Base-by-base conservation (phyloP, 2,113 vertebrate species). In the Xenus cinereus region DNA sequence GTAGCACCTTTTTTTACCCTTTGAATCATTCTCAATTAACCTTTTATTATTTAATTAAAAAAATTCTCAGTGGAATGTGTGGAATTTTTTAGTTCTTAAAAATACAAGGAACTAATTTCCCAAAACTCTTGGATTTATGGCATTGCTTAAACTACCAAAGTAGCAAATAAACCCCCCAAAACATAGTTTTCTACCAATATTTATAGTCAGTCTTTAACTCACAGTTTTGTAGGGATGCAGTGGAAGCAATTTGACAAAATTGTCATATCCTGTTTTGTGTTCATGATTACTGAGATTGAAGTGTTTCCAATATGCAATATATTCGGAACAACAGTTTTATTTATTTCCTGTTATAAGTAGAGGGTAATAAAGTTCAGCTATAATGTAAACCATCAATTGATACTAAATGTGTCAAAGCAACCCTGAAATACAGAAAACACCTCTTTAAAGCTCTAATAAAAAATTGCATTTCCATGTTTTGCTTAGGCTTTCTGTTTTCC, bases 381-480 rank as follows among this genome's bases (percentile, higher is more conserved):
- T 51, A n/a, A 37, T 12, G 22, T 59, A 66, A 93, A 69, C 19
- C 21, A 48, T 23, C 1, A 0, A 30, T 39, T 0, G 0, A 27
- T 51, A 33, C 30, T 45, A 81, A 56, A 33, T 28, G 41, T 54
- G n/a, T 35, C 51, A 60, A 67, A 85, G n/a, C 24, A 86, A 41
- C n/a, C 37, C 50, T 35, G 27, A 37, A 74, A 57, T 24, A 64
- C 51, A 66, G 60, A 50, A 35, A 45, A 4, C 17, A 54, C 8
- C 11, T 88, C 43, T 37, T 86, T 43, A 37, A 67, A 91, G 19
- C 15, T 73, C 17, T 67, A 59, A 87, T 54, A 11, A 39, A 37
- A 60, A 48, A n/a, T 5, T 2, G 1, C 32, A 8, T 43, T 72
- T 46, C 43, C 10, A 12, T 41, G 3, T 48, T 86, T 62, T 26